phyloP scores from a whole-genome alignment of 2,888 invertebrate genomes.

The Nematopogon swammerdamellus region DNA sequence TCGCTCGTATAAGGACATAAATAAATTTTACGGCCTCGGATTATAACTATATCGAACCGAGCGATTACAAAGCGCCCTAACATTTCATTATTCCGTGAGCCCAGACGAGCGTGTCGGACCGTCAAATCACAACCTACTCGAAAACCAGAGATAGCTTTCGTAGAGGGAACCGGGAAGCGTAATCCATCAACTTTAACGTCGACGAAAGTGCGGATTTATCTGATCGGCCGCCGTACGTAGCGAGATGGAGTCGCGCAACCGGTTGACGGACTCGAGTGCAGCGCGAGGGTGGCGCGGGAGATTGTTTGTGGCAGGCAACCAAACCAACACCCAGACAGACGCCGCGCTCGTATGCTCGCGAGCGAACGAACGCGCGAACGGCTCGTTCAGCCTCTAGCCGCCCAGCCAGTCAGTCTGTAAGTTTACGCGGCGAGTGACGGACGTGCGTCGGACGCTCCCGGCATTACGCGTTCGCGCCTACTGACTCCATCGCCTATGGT shows the following conservation, averaged over 20 bases:
- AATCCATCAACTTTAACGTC: background rate
- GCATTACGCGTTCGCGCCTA: too few relatives aligned
- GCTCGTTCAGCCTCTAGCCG: too few relatives aligned
- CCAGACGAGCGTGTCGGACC: constrained; percentile 25
- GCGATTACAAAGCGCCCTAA: constrained; percentile 19
- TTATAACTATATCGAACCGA: constrained; percentile 29
- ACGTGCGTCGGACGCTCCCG: too few relatives aligned
- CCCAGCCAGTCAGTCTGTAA: too few relatives aligned
- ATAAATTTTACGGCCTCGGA: constrained; percentile 30
- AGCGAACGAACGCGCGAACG: too few relatives aligned
- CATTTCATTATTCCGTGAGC: constrained; percentile 13
- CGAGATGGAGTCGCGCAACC: background rate
- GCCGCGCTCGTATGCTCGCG: too few relatives aligned
- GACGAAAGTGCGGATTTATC: background rate
- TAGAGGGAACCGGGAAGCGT: background rate
- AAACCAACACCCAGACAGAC: too few relatives aligned
- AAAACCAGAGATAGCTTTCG: constrained; percentile 8
- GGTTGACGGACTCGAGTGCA: background rate
- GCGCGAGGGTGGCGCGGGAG: background rate
- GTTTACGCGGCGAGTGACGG: too few relatives aligned
- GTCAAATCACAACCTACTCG: constrained; percentile 30
- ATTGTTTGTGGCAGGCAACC: too few relatives aligned
- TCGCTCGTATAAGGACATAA: constrained; percentile 23
- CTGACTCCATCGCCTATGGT: too few relatives aligned
- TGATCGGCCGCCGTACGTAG: background rate